Base-by-base conservation (phyloP, 2,797 vertebrate genomes). In the Tapirus indicus region DNA sequence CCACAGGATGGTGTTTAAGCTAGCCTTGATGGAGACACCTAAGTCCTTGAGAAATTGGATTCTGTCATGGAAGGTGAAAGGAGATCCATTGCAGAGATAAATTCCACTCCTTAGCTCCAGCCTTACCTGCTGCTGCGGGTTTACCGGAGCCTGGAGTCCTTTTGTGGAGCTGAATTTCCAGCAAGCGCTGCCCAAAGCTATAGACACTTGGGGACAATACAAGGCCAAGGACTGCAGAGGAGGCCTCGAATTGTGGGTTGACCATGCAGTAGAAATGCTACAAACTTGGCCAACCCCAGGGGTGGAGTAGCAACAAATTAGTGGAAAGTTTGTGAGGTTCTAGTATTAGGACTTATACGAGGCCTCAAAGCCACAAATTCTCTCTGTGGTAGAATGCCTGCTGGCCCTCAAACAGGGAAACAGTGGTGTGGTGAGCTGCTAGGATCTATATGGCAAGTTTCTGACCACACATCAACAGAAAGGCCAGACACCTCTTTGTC, bases 351-450 rank as follows among this genome's bases (percentile, higher is more conserved):
- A 62, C 83, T 58, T 38, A 38, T 2, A 83, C 6, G n/a, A 72
- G 77, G n/a, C 69, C 82, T 87, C 62, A 52, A 78, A 90, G 69
- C 77, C 82, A 78, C 95, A 93, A 49, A 58, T 54, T 20, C 54
- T 88, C 17, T 47, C 77, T 91, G 35, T 41, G 77, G 71, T 56
- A 21, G 64, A n/a, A 62, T 1, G 41, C 29, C 71, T 16, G 47
- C 62, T 16, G n/a, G 44, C n/a, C 80, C 64, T 47, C n/a, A 79
- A 64, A 69, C 4, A 38, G 18, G 38, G 29, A 8, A 5, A 4
- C 0, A 5, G 56, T 0, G 27, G 29, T 71, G 60, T 58, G 54
- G 62, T 20, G 12, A 89, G 89, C 7, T 7, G 35, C 90, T 72
- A 41, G 62, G 64, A 79, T 62, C 85, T 29, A 29, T 13, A 27